Percentiles rank a stretch among this genome's conserved stretches.
phyloP scores from a whole-genome alignment of 2,888 invertebrate species.

The Hydrotaea diabolus region DNA sequence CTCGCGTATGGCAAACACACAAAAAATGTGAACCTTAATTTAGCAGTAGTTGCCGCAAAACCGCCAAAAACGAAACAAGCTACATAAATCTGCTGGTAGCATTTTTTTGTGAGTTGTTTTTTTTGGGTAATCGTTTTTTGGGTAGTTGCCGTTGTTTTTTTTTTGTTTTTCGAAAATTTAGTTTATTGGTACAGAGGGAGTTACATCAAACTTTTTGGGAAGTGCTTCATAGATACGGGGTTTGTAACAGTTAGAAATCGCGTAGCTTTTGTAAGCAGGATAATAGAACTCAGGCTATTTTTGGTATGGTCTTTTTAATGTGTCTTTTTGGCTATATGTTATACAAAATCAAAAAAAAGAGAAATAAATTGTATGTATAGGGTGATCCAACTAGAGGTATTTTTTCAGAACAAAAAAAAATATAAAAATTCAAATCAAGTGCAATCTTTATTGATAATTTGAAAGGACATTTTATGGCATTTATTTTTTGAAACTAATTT shows the following conservation, averaged over 20 bases:
- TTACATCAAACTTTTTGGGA: not conserved
- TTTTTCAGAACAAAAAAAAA: no score
- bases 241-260: not conserved
- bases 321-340: not conserved
- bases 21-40: conserved; percentile 54
- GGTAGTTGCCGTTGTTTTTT: not conserved
- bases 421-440: no score
- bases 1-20: not conserved
- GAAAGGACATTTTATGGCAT: no score
- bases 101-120: not conserved
- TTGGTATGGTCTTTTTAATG: not conserved
- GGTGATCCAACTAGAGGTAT: no score
- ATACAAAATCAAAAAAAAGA: no score
- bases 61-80: conserved; percentile 22
- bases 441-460: no score
- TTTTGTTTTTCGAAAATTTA: conserved; percentile 4
- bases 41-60: conserved; percentile 47
- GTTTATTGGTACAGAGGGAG: not conserved
- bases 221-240: not conserved
- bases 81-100: conserved; percentile 43
- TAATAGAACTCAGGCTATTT: no score
- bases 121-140: not conserved
- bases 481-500: no score
- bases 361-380: no score
- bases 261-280: no score